Percentiles rank a stretch among this genome's conserved stretches.
Evolutionary conservation across 2,797 vertebrate genomes (phyloP).

Genomic region (Diplodus puntazzo): DNA sequence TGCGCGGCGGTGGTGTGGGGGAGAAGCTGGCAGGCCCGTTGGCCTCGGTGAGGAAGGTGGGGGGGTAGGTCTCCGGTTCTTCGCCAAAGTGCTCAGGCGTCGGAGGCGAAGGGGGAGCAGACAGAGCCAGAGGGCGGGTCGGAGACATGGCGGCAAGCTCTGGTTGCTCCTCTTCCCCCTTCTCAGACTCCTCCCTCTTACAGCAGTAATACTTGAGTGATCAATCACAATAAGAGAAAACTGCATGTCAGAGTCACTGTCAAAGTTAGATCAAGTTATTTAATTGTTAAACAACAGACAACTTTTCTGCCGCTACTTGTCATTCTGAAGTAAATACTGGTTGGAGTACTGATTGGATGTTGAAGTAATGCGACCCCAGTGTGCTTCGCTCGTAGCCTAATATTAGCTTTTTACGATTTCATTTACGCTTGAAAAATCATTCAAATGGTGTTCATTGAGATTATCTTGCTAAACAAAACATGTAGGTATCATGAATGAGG

Average conservation of each 20-base stretch:
- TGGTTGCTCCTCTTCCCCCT: slow-evolving; percentile 92
- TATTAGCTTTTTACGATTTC: no score
- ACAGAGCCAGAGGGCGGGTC: slow-evolving; percentile 71
- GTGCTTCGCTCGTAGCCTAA: no score
- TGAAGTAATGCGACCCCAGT: no score
- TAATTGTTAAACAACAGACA: no score
- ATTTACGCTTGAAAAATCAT: no score
- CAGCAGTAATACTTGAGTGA: slow-evolving; percentile 94
- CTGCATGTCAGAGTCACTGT: not conserved
- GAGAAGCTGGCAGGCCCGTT: slow-evolving; percentile 89
- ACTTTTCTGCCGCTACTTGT: no score
- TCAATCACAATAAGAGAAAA: slow-evolving; percentile 1
- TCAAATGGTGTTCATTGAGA: no score
- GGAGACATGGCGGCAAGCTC: slow-evolving; percentile 77
- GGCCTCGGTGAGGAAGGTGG: slow-evolving; percentile 88
- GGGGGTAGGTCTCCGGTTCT: slow-evolving; percentile 78
- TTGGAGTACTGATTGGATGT: no score
- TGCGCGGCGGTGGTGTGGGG: slow-evolving; percentile 80
- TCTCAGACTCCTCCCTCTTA: slow-evolving; percentile 93
- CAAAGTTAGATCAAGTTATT: not conserved
- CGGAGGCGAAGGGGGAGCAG: slow-evolving; percentile 70
- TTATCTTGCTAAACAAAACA: no score
- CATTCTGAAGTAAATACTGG: no score
- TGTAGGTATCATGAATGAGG: no score
- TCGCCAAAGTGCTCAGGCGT: slow-evolving; percentile 68